Conservation (phyloP, 2,797 vertebrate genomes). For the Micromesistius poutassou region DNA sequence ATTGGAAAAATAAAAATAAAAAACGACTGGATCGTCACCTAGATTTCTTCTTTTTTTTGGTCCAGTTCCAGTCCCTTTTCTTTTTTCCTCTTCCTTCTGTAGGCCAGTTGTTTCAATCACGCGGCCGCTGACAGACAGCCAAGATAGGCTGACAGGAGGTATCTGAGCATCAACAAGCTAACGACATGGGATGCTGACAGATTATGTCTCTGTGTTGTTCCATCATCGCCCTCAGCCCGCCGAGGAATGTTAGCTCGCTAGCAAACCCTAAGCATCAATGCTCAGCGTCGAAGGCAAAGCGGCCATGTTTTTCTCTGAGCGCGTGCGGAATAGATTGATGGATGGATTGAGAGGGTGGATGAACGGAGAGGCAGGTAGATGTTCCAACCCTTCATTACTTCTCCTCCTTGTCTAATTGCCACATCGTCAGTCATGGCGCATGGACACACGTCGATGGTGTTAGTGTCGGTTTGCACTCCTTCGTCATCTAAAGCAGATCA, state of each 20-base stretch:
- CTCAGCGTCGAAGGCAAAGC: conserved; percentile 31
- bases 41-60: conserved; percentile 15
- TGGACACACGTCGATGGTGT: background rate
- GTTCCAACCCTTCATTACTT: conserved; percentile 7
- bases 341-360: conserved; percentile 31
- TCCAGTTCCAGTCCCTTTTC: conserved; percentile 6
- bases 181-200: conserved; percentile 68
- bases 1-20: conserved; percentile 56
- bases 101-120: conserved; percentile 63
- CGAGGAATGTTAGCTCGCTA: conserved; percentile 43
- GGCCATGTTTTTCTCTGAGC: conserved; percentile 21
- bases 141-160: conserved; percentile 35
- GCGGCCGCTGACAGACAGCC: conserved; percentile 56
- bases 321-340: conserved; percentile 10
- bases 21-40: conserved; percentile 49
- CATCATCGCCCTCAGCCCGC: conserved; percentile 53
- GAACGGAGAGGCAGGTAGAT: conserved; percentile 23
- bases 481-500: conserved; percentile 40
- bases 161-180: conserved; percentile 69
- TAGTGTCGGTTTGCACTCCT: background rate
- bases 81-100: conserved; percentile 26
- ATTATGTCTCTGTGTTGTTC: conserved; percentile 66
- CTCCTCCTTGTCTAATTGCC: conserved; percentile 19
- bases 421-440: conserved; percentile 31
- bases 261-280: conserved; percentile 37